Conservation (phyloP, 2,113 vertebrate species). For the Trichomycterus rosablanca region DNA sequence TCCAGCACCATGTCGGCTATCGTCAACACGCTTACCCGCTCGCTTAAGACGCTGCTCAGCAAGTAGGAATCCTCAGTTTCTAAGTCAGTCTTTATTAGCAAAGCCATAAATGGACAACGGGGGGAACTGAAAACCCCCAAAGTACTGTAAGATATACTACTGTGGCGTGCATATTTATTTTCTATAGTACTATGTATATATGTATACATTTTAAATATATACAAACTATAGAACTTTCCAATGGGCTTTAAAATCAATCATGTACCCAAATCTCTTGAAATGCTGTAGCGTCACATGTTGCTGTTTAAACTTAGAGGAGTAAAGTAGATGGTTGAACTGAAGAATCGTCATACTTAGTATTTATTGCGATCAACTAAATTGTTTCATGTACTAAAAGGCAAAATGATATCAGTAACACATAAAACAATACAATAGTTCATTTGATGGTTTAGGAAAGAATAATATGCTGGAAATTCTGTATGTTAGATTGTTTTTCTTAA, state of each 20-base stretch:
- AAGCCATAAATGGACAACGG: constrained; percentile 88
- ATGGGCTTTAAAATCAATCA: constrained; percentile 52
- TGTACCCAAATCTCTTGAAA: constrained; percentile 27
- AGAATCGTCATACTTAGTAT: constrained; percentile 32
- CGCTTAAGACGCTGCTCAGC: constrained; percentile 97
- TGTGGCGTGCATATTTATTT: constrained; percentile 85
- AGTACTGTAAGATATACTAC: constrained; percentile 71
- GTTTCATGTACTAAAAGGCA: too few relatives aligned
- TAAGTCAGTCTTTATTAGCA: constrained; percentile 66
- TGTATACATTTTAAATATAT: constrained; percentile 50
- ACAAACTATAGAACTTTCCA: constrained; percentile 67
- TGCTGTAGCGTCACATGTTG: constrained; percentile 33
- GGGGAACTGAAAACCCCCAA: constrained; percentile 34
- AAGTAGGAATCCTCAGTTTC: constrained; percentile 74
- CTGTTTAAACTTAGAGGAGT: constrained; percentile 19
- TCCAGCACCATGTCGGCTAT: constrained; percentile 93
- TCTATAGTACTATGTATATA: constrained; percentile 76
- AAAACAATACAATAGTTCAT: too few relatives aligned
- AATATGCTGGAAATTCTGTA: too few relatives aligned
- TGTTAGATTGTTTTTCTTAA: too few relatives aligned
- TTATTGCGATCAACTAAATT: too few relatives aligned
- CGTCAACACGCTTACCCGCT: constrained; percentile 95
- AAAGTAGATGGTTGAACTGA: constrained; percentile 24
- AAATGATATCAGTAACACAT: too few relatives aligned
- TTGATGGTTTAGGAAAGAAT: too few relatives aligned